A percentile compares a stretch with the other conserved stretches of the same genome.
These are phyloP conservation scores for Cinara cedri DNA, from an alignment of 2,888 invertebrate genomes.

Conservation along the genomic window DNA sequence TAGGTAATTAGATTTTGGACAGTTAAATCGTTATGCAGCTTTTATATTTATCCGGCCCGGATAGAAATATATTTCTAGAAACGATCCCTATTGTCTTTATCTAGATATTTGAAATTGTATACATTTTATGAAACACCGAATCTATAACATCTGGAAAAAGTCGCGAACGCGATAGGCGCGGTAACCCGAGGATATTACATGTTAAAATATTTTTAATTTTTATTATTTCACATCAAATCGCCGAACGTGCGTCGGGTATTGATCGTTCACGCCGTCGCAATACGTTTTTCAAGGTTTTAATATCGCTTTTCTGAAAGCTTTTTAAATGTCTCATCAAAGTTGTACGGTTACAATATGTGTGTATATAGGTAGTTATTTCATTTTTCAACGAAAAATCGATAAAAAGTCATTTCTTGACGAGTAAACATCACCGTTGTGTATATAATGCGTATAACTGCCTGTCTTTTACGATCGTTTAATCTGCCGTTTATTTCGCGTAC, in stretches of 20 bases:
- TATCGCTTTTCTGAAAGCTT: background rate
- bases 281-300: background rate
- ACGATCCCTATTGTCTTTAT: too few species aligned
- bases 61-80: too few species aligned
- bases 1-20: too few species aligned
- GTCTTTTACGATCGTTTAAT: background rate
- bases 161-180: conserved; percentile 2
- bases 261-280: background rate
- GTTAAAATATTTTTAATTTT: conserved; percentile 6
- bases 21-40: too few species aligned
- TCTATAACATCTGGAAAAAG: too few species aligned
- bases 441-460: too few species aligned
- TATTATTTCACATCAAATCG: background rate
- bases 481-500: background rate
- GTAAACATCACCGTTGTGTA: background rate
- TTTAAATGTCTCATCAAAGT: background rate
- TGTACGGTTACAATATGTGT: too few species aligned
- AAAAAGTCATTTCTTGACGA: background rate
- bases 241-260: background rate
- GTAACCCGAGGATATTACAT: background rate
- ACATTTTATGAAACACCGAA: too few species aligned
- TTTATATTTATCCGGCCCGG: too few species aligned
- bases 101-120: too few species aligned
- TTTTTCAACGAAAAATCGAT: background rate
- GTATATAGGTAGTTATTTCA: background rate